Evolutionary conservation across 2,888 invertebrate genomes (phyloP), one percentile per base, ranked within the genome.

Genomic region (Chromoteleia sp.): DNA sequence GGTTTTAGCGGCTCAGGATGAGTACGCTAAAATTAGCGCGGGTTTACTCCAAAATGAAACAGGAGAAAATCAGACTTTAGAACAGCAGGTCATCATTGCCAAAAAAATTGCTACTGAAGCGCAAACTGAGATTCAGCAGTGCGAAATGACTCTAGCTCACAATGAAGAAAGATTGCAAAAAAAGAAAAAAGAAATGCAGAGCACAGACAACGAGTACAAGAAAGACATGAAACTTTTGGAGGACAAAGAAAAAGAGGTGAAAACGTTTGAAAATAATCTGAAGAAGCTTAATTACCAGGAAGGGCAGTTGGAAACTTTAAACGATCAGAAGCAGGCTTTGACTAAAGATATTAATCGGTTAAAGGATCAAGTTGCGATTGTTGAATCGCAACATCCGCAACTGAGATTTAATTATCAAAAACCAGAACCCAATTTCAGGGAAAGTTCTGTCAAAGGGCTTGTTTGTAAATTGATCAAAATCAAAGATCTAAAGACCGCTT

Each of bases 1-100:
- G 0, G 93, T 97, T 84, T 93, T 93, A 6, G 93, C 93, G 33
- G 97, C 98, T 0, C 96, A 97, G 92, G 94, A 94, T 83, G 94
- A 94, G 84, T 96, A 95, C 87, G 96, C 98, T 88, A 97, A 97
- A 15, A 94, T 98, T 41, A 96, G 95, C 87, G 94, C 96, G 30
- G 99, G 99, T 7, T 93, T 96, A 86, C 94, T 96, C 41, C 95
- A 96, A 61, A 96, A 95, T 84, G 96, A 95, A 14, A 94, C 95
- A 80, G 97, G 97, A 0, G 94, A 95, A 87, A 95, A 96, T 4
- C 96, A 96, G 33, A 96, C 98, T 0, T 93, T 99, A 65, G 97
- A 97, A 89, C 97, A 98, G 84, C 98, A 98, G 90, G 93, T 98
- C 15, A 98, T 98, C 91, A 94, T 96, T 88, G 96, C 96, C 0